Evolutionary conservation across 1,140 invertebrate species (phyloP).

Genomic region (Drosophila orena): DNA sequence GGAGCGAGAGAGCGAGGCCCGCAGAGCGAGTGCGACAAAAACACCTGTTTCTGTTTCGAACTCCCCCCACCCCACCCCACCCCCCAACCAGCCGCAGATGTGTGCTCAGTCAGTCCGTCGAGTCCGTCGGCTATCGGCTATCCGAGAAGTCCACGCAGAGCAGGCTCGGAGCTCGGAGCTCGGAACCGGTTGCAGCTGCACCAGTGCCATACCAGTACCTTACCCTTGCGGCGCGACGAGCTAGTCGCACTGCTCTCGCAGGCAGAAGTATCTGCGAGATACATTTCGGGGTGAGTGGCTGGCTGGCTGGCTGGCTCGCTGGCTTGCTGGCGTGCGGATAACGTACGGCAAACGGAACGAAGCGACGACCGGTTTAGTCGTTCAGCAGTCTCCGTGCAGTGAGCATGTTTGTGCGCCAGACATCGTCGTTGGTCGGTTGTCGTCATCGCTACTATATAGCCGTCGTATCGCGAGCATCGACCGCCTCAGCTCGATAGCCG

Average conservation of each 20-base stretch:
- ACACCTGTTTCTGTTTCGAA: slow-evolving; percentile 71
- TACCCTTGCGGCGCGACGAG: neutral
- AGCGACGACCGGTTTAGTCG: slow-evolving; percentile 72
- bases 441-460: slow-evolving; percentile 36
- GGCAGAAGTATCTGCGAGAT: slow-evolving; percentile 14
- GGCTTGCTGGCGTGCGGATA: no score
- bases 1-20: slow-evolving; percentile 30
- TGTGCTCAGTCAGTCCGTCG: neutral
- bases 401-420: slow-evolving; percentile 62
- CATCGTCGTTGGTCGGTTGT: slow-evolving; percentile 34
- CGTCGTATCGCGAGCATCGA: slow-evolving; percentile 24
- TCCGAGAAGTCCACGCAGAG: slow-evolving; percentile 14
- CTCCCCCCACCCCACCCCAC: neutral
- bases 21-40: slow-evolving; percentile 61
- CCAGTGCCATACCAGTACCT: neutral
- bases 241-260: slow-evolving; percentile 40
- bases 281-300: slow-evolving; percentile 61
- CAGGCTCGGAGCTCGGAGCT: slow-evolving; percentile 8
- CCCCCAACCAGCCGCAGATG: slow-evolving; percentile 11
- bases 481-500: slow-evolving; percentile 33
- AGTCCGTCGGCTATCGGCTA: neutral
- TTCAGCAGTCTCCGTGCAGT: slow-evolving; percentile 75
- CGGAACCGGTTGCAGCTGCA: slow-evolving; percentile 65
- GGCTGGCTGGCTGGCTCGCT: slow-evolving; percentile 11
- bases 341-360: slow-evolving; percentile 11